Percentiles rank a stretch among this genome's conserved stretches.
phyloP scores from a whole-genome alignment of 1,140 invertebrate genomes.

The Triops cancriformis region DNA sequence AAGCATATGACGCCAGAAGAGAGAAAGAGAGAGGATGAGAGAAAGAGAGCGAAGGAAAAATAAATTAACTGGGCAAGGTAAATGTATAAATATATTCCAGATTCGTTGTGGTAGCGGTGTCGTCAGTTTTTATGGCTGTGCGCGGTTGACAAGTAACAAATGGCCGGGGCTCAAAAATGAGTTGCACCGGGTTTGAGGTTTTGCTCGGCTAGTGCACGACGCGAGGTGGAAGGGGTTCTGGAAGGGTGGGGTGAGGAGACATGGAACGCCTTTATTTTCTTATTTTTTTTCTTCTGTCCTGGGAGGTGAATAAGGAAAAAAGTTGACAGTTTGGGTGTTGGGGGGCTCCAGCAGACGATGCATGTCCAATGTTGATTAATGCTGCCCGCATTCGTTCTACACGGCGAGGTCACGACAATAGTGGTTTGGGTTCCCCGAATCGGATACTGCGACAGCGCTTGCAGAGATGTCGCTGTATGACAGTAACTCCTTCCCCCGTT shows the following conservation, averaged over 20 bases:
- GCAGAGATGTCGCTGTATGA: background rate
- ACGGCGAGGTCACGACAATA: background rate
- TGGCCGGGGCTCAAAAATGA: background rate
- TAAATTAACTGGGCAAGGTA: background rate
- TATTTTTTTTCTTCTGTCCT: background rate
- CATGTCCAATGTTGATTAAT: conserved; percentile 11
- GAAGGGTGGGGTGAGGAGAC: too few species aligned
- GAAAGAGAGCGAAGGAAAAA: background rate
- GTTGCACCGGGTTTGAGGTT: background rate
- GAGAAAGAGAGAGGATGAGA: background rate
- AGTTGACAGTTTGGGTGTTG: background rate
- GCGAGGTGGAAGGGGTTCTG: background rate
- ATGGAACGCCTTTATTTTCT: too few species aligned
- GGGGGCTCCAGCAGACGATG: background rate
- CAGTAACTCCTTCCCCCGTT: too few species aligned
- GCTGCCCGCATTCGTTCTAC: background rate
- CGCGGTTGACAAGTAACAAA: conserved; percentile 13
- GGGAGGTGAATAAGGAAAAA: background rate
- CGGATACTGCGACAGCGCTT: background rate
- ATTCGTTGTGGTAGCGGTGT: conserved; percentile 5
- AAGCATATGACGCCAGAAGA: background rate
- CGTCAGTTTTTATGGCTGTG: background rate
- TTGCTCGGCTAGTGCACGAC: background rate
- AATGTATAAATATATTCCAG: conserved; percentile 7
- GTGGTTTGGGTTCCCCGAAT: too few species aligned